Conservation (phyloP, 2,797 vertebrate genomes). For the Dryobates pubescens region DNA sequence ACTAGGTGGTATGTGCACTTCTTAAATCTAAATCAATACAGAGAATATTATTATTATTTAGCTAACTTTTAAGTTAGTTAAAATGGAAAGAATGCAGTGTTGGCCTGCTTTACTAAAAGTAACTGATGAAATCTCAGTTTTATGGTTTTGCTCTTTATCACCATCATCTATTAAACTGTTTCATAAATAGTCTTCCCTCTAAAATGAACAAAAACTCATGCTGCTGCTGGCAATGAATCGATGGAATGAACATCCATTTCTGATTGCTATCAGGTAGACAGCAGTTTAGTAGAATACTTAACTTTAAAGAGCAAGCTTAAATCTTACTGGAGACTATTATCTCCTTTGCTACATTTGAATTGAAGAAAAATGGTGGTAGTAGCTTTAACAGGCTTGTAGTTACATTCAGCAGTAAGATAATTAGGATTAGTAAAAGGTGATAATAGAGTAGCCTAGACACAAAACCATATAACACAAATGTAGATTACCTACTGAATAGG, state of each 20-base stretch:
- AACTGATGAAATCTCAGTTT: neutral
- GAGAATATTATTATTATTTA: neutral
- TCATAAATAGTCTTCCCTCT: slow-evolving; percentile 21
- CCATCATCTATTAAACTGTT: slow-evolving; percentile 1
- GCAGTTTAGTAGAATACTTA: slow-evolving; percentile 37
- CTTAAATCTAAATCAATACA: neutral
- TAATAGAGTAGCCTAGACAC: neutral
- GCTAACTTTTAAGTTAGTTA: neutral
- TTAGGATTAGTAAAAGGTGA: neutral
- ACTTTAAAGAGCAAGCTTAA: slow-evolving; percentile 32
- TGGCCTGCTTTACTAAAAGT: neutral
- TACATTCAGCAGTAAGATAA: neutral
- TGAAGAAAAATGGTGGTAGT: neutral
- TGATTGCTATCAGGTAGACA: slow-evolving; percentile 35
- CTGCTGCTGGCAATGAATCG: neutral
- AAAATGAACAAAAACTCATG: neutral
- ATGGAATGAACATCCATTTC: neutral
- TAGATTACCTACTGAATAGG: neutral
- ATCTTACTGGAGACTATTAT: slow-evolving; percentile 30
- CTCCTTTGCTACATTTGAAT: neutral
- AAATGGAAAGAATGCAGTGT: neutral
- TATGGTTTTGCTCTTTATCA: slow-evolving; percentile 24
- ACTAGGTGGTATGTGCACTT: neutral
- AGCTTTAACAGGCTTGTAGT: neutral
- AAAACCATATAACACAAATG: neutral